Base-by-base conservation (phyloP, 1,140 invertebrate genomes). In the Phymorhynchus buccinoides region DNA sequence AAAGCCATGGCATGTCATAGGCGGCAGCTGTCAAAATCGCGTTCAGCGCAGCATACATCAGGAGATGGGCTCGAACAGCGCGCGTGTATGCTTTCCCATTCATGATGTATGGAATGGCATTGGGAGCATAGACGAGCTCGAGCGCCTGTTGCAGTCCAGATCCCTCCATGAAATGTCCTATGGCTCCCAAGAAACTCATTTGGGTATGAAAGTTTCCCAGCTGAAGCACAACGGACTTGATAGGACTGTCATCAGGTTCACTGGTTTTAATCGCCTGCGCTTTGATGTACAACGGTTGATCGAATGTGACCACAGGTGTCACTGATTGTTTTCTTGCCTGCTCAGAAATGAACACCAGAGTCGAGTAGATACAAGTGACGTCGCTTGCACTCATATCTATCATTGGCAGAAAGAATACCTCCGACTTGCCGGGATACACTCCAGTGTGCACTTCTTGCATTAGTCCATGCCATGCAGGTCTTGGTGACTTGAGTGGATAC, bases 21-120 rank as follows among this genome's bases (percentile, higher is more conserved):
- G 71, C 83, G 30, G 39, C 37, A 42, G 66, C 32, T 39, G 37
- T 44, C 7, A 88, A 32, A n/a, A n/a, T n/a, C n/a, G n/a, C n/a
- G n/a, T n/a, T n/a, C 16, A 88, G 9, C 22, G 78, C 30, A 83
- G 80, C 35, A 35, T 88, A 56, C 30, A 87, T n/a, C 88, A 62
- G 48, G 37, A 91, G 87, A 91, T 94, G 93, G 32, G 84, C 94
- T 88, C 93, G 84, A 27, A 94, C 81, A 37, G 91, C 89, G 89
- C 93, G 88, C n/a, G 91, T 84, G 87, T 92, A 93, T 73, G 92
- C 89, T 88, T 94, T 91, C 41, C 92, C 90, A 73, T 79, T 86
- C 77, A 94, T 77, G 88, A 93, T 93, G 89, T 93, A 91, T 16
- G 88, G 88, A 44, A 91, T 89, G 66, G 90, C 90, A 80, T 89